Percentiles rank a stretch among this genome's conserved stretches.
Conservation (phyloP, 2,113 vertebrate genomes). For the Prunella himalayana region DNA sequence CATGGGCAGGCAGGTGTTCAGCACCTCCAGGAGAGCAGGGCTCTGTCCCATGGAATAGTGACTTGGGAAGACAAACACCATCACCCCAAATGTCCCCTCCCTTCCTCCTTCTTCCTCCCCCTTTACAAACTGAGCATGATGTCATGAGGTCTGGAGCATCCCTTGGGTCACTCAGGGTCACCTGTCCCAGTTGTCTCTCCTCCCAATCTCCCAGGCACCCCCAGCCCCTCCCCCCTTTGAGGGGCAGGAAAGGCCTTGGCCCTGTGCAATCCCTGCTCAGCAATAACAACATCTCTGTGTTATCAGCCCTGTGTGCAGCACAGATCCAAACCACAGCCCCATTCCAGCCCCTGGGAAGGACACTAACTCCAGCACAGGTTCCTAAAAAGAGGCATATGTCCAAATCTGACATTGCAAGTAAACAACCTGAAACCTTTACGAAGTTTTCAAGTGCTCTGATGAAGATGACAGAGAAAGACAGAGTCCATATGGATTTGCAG, state of each 20-base stretch:
- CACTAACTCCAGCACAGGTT: neutral
- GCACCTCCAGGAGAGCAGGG: neutral
- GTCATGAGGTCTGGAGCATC: neutral
- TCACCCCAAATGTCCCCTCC: neutral
- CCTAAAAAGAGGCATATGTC: neutral
- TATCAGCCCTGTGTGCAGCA: neutral
- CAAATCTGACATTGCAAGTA: neutral
- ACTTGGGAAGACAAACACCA: neutral
- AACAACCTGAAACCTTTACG: neutral
- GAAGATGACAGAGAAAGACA: neutral
- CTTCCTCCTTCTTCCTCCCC: neutral
- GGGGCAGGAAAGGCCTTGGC: neutral
- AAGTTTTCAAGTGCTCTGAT: neutral
- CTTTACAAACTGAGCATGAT: neutral
- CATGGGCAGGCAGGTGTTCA: neutral
- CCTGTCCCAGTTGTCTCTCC: neutral
- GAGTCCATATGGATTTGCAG: fast-evolving
- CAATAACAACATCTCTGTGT: neutral
- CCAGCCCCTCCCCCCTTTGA: neutral
- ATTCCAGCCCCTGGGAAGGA: neutral
- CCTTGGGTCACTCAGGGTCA: neutral
- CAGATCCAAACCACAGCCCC: neutral
- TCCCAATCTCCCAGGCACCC: neutral
- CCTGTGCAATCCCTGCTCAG: neutral
- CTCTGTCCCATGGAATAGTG: fast-evolving